Evolutionary conservation across 92 coral and sea anemone genomes (phyloP).

Genomic region (Desmophyllum pertusum): DNA sequence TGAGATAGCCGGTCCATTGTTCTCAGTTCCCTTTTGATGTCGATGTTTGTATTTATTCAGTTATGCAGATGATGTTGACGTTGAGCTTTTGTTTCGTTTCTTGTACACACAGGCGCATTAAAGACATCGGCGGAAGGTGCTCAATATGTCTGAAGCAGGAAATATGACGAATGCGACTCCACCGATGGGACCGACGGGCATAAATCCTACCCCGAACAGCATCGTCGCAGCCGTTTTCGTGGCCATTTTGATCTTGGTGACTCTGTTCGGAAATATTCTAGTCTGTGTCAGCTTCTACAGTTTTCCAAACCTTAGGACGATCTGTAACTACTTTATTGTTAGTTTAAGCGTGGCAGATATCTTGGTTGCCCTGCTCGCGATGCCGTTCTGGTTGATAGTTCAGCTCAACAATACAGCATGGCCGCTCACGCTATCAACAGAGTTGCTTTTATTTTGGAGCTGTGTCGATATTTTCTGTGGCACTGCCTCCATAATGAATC

Average conservation of each 20-base stretch:
- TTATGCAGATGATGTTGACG: constrained; percentile 51
- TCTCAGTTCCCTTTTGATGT: not conserved
- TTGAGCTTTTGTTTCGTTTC: constrained; percentile 41
- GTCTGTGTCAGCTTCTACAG: constrained; percentile 86
- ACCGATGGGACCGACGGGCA: constrained; percentile 34
- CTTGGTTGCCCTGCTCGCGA: constrained; percentile 77
- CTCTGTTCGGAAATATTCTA: constrained; percentile 81
- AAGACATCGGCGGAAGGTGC: constrained; percentile 9
- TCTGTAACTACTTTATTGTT: constrained; percentile 91
- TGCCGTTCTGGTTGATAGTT: constrained; percentile 86
- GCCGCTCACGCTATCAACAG: constrained; percentile 24
- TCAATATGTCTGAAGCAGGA: constrained; percentile 48
- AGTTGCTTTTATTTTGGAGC: constrained; percentile 33
- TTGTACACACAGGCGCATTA: constrained; percentile 45
- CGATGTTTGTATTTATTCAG: constrained; percentile 29
- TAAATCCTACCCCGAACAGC: constrained; percentile 45
- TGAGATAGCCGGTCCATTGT: constrained; percentile 10
- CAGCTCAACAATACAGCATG: constrained; percentile 71
- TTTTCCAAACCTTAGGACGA: constrained; percentile 83
- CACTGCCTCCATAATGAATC: constrained; percentile 70
- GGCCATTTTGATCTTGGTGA: constrained; percentile 70
- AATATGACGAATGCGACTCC: constrained; percentile 34
- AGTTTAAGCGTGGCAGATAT: constrained; percentile 88
- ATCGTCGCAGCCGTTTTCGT: constrained; percentile 81
- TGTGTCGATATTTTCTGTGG: constrained; percentile 72